These are phyloP conservation scores for Euura lappo DNA, from an alignment of 1,140 invertebrate species.

Conservation along the genomic window DNA sequence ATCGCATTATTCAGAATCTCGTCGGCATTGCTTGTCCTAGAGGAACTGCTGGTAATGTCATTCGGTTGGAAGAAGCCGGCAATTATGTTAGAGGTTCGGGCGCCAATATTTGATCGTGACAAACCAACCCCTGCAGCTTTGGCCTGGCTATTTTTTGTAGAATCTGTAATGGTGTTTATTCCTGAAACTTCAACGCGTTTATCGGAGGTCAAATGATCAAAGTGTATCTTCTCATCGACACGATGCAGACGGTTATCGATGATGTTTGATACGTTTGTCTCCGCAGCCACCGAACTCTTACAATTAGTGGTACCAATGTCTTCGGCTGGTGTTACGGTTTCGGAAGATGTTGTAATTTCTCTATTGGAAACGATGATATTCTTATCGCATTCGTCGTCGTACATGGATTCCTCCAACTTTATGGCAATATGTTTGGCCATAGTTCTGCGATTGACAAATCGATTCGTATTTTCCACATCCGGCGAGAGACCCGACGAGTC, in stretches of 20 bases:
- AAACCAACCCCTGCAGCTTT: no score
- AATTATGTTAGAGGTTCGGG: no score
- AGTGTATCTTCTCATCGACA: not conserved
- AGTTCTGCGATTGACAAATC: conserved; percentile 18
- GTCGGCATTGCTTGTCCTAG: not conserved
- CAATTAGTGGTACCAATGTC: no score
- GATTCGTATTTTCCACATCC: conserved; percentile 11
- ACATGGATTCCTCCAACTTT: conserved; percentile 36
- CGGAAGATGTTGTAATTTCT: no score
- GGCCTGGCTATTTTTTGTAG: not conserved
- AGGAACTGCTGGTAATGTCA: not conserved
- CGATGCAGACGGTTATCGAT: not conserved
- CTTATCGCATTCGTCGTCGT: conserved; percentile 27
- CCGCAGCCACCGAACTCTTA: no score
- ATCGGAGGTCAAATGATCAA: not conserved
- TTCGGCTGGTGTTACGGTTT: no score
- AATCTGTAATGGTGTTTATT: not conserved
- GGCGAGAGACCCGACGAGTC: conserved; percentile 4
- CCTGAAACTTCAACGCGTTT: not conserved
- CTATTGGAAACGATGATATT: no score
- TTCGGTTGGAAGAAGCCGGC: no score
- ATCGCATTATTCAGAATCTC: not conserved
- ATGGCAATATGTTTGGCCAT: conserved; percentile 29
- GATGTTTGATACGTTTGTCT: not conserved
- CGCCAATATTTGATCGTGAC: no score